These are phyloP conservation scores for Bambusicola thoracicus DNA, from an alignment of 2,113 vertebrate genomes.

Conservation along the genomic window DNA sequence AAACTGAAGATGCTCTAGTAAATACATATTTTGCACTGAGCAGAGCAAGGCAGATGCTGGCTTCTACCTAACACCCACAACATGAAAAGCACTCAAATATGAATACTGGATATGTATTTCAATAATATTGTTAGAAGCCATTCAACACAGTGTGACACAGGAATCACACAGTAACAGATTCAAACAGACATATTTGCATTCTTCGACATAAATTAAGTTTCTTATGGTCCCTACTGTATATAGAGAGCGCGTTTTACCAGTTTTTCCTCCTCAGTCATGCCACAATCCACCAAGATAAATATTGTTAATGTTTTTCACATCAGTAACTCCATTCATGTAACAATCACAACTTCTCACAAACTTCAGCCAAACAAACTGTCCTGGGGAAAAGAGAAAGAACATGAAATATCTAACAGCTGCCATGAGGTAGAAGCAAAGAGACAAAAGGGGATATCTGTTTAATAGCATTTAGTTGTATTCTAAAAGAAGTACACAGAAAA, in stretches of 20 bases:
- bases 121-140: neutral
- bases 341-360: conserved; percentile 33
- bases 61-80: neutral
- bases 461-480: neutral
- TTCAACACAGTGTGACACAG: neutral
- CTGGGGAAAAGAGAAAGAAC: conserved; percentile 1
- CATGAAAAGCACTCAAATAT: neutral
- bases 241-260: conserved; percentile 35
- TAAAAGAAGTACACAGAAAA: neutral
- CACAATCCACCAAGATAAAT: neutral
- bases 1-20: conserved; percentile 37
- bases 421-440: neutral
- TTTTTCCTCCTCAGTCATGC: conserved; percentile 17
- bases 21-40: conserved; percentile 18
- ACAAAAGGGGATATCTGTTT: neutral
- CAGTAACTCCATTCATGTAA: conserved; percentile 35
- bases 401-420: neutral
- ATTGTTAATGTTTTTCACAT: conserved; percentile 34
- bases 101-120: neutral
- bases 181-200: neutral
- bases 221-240: neutral
- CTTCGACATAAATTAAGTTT: neutral
- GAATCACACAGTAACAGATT: neutral
- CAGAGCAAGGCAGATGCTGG: neutral
- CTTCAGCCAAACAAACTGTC: conserved; percentile 10